These are phyloP conservation scores for Gephyroberyx darwinii DNA, from an alignment of 2,797 vertebrate genomes.

Conservation along the genomic window DNA sequence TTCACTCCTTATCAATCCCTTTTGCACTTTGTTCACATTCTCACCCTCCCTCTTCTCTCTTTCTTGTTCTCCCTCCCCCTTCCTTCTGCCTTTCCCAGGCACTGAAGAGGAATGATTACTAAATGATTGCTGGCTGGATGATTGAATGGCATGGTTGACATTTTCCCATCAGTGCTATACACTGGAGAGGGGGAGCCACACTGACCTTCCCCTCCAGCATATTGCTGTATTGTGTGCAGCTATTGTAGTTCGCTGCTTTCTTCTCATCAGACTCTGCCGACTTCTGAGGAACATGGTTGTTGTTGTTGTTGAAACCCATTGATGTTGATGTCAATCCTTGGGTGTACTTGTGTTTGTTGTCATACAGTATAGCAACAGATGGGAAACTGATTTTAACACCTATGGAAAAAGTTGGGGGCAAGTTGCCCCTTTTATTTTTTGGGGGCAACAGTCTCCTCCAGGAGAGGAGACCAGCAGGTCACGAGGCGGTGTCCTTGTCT, in stretches of 20 bases:
- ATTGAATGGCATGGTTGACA: slow-evolving; percentile 71
- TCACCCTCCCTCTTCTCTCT: slow-evolving; percentile 19
- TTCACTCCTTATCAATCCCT: slow-evolving; percentile 30
- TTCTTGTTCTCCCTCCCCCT: slow-evolving; percentile 43
- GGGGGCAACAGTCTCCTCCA: no score
- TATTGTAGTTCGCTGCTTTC: slow-evolving; percentile 35
- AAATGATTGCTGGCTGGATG: slow-evolving; percentile 69
- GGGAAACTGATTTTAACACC: not conserved
- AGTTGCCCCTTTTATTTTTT: no score
- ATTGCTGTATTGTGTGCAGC: slow-evolving; percentile 40
- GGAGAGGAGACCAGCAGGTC: no score
- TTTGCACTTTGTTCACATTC: slow-evolving; percentile 39
- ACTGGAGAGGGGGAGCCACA: slow-evolving; percentile 23
- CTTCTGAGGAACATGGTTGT: slow-evolving; percentile 26
- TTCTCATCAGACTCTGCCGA: slow-evolving; percentile 23
- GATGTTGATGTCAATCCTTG: slow-evolving; percentile 8
- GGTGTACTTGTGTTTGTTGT: not conserved
- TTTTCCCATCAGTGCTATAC: slow-evolving; percentile 62
- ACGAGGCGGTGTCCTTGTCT: no score
- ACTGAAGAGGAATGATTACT: slow-evolving; percentile 69
- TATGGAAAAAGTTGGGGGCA: no score
- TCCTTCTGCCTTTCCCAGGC: slow-evolving; percentile 42
- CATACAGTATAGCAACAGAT: not conserved
- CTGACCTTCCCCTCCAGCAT: slow-evolving; percentile 53
- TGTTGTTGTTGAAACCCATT: slow-evolving; percentile 3